phyloP scores from a whole-genome alignment of 1,140 invertebrate species.

The Leptonema lineaticorne region DNA sequence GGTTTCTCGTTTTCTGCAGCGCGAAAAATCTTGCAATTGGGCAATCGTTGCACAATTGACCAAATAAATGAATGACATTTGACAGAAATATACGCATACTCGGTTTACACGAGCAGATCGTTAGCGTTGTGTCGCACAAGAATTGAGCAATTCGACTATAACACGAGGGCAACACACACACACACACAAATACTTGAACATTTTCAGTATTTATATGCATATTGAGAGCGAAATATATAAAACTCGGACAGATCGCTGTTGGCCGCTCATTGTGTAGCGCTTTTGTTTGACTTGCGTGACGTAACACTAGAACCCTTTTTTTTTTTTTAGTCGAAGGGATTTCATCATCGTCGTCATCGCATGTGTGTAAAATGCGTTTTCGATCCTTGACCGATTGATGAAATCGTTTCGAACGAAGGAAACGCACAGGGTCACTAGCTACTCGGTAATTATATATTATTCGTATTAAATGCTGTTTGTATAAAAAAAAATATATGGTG shows the following conservation, averaged over 20 bases:
- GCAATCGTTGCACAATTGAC: neutral
- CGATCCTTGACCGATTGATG: too few species aligned
- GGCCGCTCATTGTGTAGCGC: too few species aligned
- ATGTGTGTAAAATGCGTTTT: neutral
- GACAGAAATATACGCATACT: neutral
- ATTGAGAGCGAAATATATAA: neutral
- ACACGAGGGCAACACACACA: neutral
- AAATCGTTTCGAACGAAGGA: neutral
- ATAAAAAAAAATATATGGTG: too few species aligned
- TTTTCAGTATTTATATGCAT: neutral
- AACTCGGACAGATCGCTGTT: too few species aligned
- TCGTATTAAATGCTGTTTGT: too few species aligned
- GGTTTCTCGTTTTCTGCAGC: too few species aligned
- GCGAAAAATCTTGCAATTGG: neutral
- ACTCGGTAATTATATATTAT: too few species aligned
- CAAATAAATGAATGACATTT: neutral
- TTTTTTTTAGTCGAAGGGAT: neutral
- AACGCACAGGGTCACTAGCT: neutral
- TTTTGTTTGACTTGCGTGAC: neutral
- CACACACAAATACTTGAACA: too few species aligned
- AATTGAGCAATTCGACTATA: conserved; percentile 32
- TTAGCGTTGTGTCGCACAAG: conserved; percentile 31
- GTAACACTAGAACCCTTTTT: conserved; percentile 5
- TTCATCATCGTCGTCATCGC: neutral
- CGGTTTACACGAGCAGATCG: conserved; percentile 21